Evolutionary conservation across 2,888 invertebrate genomes (phyloP), one percentile per base, ranked within the genome.

Genomic region (Pseudococcus longispinus): DNA sequence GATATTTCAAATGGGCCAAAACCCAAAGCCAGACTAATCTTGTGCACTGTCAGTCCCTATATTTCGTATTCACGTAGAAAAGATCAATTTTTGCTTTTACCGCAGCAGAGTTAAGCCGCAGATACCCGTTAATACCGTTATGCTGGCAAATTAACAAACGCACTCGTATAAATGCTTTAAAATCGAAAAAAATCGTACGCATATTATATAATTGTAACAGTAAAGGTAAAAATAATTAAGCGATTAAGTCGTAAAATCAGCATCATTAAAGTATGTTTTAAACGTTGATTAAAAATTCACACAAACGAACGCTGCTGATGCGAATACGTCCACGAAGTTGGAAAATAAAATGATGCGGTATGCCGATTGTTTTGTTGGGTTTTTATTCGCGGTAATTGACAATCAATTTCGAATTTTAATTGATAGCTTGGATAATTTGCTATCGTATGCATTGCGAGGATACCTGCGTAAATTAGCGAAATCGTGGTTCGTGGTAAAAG

Each of bases 211-310:
- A 74, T 74, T 74, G 74, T 74, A 74, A 74, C 74, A 32, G 74
- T 74, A 37, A 74, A 74, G 74, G 74, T 74, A 74, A 32, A 74
- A 74, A 11, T 74, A 74, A 74, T 74, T 74, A 74, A 74, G 37
- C 74, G 74, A 74, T 74, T 74, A 74, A 74, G 74, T 74, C 74
- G 74, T 74, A 32, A 74, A 74, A 74, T 32, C 74, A 74, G 74
- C 74, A 18, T 74, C 32, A 18, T 74, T 74, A 74, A 26, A 74
- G 32, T n/a, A 32, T 37, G 18, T 18, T 13, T 32, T 3, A n/a
- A 74, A 74, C 32, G 32, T 74, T 74, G 74, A 74, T 74, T 74
- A 74, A 74, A 74, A 74, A 74, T n/a, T 32, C 29, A 26, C 32
- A 32, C 37, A 37, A 74, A 37, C 74, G 74, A 4, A n/a, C 8